A percentile compares a stretch with the other conserved stretches of the same genome.
Evolutionary conservation across 2,888 invertebrate genomes (phyloP).

Genomic region (Branchellion lobata): DNA sequence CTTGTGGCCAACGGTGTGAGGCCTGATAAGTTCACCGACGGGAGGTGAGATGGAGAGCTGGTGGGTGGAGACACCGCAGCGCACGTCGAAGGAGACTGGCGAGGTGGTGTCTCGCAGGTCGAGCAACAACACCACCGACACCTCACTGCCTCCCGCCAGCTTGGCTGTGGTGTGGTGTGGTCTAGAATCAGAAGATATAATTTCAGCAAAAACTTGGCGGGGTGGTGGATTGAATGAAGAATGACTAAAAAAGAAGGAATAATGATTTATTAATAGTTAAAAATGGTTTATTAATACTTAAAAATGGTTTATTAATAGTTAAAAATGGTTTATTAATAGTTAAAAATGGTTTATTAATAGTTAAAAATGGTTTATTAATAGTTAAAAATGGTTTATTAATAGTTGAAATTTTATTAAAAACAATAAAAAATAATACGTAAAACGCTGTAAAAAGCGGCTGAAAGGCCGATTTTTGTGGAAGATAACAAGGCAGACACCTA

Average conservation of each 20-base stretch:
- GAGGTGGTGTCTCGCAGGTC: constrained; percentile 92
- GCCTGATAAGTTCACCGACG: constrained; percentile 82
- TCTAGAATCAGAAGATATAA: neutral
- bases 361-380: too few relatives aligned
- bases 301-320: too few relatives aligned
- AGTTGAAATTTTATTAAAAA: neutral
- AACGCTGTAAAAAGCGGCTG: neutral
- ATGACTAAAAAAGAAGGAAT: neutral
- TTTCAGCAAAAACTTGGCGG: neutral
- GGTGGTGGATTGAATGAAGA: neutral
- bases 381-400: neutral
- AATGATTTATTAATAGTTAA: too few relatives aligned
- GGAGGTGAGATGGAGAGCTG: constrained; percentile 71
- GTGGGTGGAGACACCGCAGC: constrained; percentile 59
- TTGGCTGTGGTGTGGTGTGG: constrained; percentile 56
- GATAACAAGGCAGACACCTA: constrained; percentile 62
- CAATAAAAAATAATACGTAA: neutral
- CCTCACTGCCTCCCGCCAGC: constrained; percentile 70
- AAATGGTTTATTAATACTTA: too few relatives aligned
- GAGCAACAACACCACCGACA: constrained; percentile 75
- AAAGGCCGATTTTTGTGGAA: neutral
- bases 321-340: too few relatives aligned
- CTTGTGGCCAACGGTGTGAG: constrained; percentile 73
- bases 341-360: too few relatives aligned
- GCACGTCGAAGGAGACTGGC: constrained; percentile 77